These are phyloP conservation scores for Enteromius radiatus DNA, from an alignment of 2,797 vertebrate species.

Conservation along the genomic window DNA sequence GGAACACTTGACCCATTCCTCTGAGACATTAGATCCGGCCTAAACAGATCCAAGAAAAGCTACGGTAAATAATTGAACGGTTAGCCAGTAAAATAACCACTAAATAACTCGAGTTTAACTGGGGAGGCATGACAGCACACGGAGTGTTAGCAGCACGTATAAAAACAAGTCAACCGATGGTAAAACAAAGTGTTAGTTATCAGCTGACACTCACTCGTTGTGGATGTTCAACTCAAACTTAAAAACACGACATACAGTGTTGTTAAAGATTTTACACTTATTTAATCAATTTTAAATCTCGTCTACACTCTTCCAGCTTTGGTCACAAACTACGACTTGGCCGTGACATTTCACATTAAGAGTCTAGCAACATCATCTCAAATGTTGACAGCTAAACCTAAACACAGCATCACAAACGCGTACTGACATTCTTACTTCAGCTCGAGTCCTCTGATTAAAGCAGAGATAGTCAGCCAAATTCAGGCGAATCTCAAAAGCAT, in stretches of 20 bases:
- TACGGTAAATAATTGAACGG: conserved; percentile 34
- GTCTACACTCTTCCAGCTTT: conserved; percentile 13
- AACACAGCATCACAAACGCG: not conserved
- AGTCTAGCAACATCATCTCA: conserved; percentile 14
- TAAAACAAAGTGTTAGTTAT: conserved; percentile 18
- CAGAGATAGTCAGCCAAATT: conserved; percentile 25
- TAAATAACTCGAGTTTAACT: conserved; percentile 28
- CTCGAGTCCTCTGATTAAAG: conserved; percentile 30
- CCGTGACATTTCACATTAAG: conserved; percentile 22
- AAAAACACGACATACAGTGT: not conserved
- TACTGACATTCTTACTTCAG: conserved; percentile 26
- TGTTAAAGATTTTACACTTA: not conserved
- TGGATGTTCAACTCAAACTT: not conserved
- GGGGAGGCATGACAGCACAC: conserved; percentile 23
- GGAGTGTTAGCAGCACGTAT: not conserved
- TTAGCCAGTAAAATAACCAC: conserved; percentile 1
- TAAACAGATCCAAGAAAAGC: conserved; percentile 27
- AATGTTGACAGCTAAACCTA: not conserved
- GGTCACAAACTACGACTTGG: conserved; percentile 34
- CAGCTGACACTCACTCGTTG: not conserved
- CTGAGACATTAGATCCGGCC: conserved; percentile 27
- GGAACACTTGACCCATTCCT: conserved; percentile 37
- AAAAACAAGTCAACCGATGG: not conserved
- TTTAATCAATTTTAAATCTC: conserved; percentile 12
- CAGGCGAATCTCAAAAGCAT: conserved; percentile 34